Percentiles rank a stretch among this genome's conserved stretches.
These are phyloP conservation scores for Coracopsis vasa DNA, from an alignment of 2,113 vertebrate genomes.

Conservation along the genomic window DNA sequence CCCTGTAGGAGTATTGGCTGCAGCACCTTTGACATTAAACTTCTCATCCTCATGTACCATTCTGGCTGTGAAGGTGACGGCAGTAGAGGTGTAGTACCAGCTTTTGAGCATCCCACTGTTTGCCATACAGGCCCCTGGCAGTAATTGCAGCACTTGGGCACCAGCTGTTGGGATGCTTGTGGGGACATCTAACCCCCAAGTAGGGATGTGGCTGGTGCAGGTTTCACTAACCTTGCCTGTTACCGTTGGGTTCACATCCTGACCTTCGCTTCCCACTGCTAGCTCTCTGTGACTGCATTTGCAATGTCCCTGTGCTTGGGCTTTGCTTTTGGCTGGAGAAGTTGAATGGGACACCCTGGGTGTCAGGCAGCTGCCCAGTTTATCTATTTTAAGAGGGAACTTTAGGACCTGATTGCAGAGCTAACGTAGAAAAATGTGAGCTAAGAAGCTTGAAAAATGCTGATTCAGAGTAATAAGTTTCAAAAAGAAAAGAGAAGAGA, in stretches of 20 bases:
- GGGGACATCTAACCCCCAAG: background rate
- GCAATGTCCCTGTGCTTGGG: background rate
- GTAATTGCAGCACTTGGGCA: background rate
- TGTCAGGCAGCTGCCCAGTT: background rate
- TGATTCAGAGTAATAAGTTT: background rate
- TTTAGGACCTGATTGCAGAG: background rate
- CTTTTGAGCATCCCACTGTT: background rate
- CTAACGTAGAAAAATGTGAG: background rate
- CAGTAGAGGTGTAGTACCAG: background rate
- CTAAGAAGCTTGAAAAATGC: background rate
- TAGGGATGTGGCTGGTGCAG: background rate
- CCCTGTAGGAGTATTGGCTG: background rate
- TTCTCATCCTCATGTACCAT: background rate
- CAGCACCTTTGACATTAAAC: background rate
- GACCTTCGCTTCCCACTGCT: background rate
- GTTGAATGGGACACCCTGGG: background rate
- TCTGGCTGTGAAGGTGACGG: background rate
- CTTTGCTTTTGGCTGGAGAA: background rate
- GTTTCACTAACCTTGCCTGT: background rate
- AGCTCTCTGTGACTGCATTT: background rate
- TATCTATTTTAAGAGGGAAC: background rate
- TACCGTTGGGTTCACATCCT: background rate
- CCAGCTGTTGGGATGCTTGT: background rate
- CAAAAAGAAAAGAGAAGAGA: background rate
- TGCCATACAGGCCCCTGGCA: fast-evolving